These are phyloP conservation scores for Erebia aethiops DNA, from an alignment of 2,888 invertebrate genomes.

Conservation along the genomic window DNA sequence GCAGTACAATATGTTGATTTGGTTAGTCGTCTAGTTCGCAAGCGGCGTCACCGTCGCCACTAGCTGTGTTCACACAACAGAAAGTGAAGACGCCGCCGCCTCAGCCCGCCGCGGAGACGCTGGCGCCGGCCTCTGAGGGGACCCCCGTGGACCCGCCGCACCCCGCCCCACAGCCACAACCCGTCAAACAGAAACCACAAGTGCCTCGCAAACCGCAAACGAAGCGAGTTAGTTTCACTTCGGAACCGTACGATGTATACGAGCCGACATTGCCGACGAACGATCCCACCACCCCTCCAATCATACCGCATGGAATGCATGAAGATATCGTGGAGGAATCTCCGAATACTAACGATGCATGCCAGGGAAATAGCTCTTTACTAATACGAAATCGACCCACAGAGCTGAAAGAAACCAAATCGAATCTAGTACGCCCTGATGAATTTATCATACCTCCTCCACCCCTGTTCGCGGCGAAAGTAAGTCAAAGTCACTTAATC, in stretches of 20 bases:
- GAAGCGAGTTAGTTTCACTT: constrained; percentile 80
- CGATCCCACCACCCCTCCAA: constrained; percentile 54
- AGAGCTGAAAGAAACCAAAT: constrained; percentile 60
- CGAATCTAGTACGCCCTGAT: constrained; percentile 66
- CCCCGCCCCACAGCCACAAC: constrained; percentile 52
- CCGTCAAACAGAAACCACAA: constrained; percentile 71
- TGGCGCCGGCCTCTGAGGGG: constrained; percentile 48
- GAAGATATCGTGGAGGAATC: constrained; percentile 52
- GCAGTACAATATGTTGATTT: constrained; percentile 74
- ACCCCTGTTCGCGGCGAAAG: constrained; percentile 74
- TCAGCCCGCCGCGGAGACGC: constrained; percentile 44
- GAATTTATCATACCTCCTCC: constrained; percentile 79
- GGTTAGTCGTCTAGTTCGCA: constrained; percentile 75
- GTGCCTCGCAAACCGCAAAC: constrained; percentile 76
- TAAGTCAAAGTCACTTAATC: constrained; percentile 64
- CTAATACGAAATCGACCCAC: constrained; percentile 69
- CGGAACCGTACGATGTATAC: constrained; percentile 59
- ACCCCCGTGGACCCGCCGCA: constrained; percentile 51
- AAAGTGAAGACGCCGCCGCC: constrained; percentile 58
- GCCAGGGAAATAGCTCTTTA: constrained; percentile 68
- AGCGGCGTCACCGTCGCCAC: constrained; percentile 70
- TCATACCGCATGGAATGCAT: constrained; percentile 63
- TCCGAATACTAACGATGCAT: constrained; percentile 77
- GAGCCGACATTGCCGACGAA: constrained; percentile 53
- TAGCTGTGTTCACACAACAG: constrained; percentile 68